Base-by-base conservation (phyloP, 2,113 vertebrate species). In the Pelobates fuscus region DNA sequence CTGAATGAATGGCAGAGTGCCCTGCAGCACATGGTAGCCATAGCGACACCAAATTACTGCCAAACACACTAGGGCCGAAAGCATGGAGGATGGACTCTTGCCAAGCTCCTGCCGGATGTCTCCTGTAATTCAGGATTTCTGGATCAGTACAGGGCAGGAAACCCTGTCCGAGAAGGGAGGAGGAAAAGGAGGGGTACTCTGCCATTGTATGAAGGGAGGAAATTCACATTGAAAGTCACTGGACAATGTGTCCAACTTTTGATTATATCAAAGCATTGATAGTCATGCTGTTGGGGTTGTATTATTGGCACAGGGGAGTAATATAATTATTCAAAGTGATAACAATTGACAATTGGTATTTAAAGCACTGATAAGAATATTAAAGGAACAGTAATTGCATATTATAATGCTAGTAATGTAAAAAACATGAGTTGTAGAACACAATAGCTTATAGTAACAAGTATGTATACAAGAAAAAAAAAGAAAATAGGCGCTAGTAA, bases 81-180 rank as follows among this genome's bases (percentile, higher is more conserved):
- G 65, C 65, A 25, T n/a, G 41, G 72, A 75, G 63, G 68, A 23
- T 75, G 73, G 73, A 68, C 18, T 15, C 41, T 21, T 24, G 73
- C 73, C 73, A 77, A 32, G 24, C 64, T 68, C 64, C 65, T 77
- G 73, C 65, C 73, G 73, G 73, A 77, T 77, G 43, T 68, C 64
- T 68, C 73, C 57, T 68, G 73, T 68, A 67, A 77, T 77, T 77
- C 73, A 77, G 73, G 73, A 77, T 68, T 77, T 68, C 73, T 77
- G 73, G 73, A 77, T 77, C 73, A 68, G 64, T 61, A 68, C 58
- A 68, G 27, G 64, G 64, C 73, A 77, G 73, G 73, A 77, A 77
- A 52, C 55, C 73, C 57, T 77, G 37, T 41, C 26, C 57, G 29
- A 68, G 26, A 54, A 60, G 52, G 65, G 14, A 54, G 70, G 72